phyloP scores from a whole-genome alignment of 2,888 invertebrate species.

The Xanthia icteritia region DNA sequence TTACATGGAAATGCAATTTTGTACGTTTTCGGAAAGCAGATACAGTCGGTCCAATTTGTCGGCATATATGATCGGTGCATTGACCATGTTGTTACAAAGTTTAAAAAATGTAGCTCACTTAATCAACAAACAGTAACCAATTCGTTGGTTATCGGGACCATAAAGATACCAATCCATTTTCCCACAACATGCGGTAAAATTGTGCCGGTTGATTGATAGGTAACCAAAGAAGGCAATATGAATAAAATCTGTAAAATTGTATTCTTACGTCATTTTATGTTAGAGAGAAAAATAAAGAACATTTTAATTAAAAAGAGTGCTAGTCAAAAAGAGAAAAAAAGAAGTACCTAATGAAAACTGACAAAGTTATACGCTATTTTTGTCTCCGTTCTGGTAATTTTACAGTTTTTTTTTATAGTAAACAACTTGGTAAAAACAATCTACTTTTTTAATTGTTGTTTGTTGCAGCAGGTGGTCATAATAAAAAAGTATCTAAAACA shows the following conservation, averaged over 20 bases:
- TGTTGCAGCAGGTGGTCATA: too few relatives aligned
- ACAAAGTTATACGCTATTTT: neutral
- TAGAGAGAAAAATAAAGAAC: neutral
- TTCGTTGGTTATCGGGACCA: constrained; percentile 6
- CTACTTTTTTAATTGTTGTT: neutral
- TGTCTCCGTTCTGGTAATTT: neutral
- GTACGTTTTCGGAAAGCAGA: constrained; percentile 9
- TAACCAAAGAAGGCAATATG: neutral
- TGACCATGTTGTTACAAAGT: neutral
- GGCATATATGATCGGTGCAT: constrained; percentile 1
- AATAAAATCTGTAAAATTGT: neutral
- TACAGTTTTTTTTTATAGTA: neutral
- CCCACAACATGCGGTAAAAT: constrained; percentile 3
- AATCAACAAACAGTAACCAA: constrained; percentile 14
- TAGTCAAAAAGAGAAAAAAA: neutral
- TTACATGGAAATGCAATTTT: constrained; percentile 31
- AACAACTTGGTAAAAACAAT: neutral
- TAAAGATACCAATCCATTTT: constrained; percentile 21
- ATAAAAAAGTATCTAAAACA: neutral
- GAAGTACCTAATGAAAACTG: too few relatives aligned
- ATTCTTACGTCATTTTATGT: neutral
- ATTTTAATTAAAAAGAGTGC: constrained; percentile 14
- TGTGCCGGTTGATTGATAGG: constrained; percentile 19
- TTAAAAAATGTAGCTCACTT: constrained; percentile 4
- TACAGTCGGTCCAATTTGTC: constrained; percentile 9